A percentile compares a stretch with the other conserved stretches of the same genome.
These are phyloP conservation scores for Matsumurasca onukii DNA, from an alignment of 1,140 invertebrate species.

Conservation along the genomic window DNA sequence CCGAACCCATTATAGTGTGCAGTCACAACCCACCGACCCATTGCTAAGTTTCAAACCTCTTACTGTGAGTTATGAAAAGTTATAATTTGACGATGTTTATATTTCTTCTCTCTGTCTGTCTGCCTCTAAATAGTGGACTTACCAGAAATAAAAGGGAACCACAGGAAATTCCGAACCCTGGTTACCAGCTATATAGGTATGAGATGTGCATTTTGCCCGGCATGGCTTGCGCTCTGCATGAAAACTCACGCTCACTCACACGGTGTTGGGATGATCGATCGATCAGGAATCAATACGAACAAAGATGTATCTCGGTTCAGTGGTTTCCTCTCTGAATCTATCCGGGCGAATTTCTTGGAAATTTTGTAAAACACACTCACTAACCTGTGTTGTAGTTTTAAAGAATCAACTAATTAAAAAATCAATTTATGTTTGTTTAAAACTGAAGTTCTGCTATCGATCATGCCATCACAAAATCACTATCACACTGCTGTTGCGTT, in stretches of 20 bases:
- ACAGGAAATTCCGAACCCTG: conserved; percentile 96
- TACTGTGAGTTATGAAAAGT: not conserved
- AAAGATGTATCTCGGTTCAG: not conserved
- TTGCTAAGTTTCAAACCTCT: not conserved
- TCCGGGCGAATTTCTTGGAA: not conserved
- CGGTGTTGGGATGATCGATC: conserved; percentile 7
- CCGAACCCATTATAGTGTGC: no score
- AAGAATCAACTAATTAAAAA: no score
- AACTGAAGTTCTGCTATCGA: no score
- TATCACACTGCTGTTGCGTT: no score
- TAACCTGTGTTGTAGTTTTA: not conserved
- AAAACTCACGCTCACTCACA: conserved; percentile 42
- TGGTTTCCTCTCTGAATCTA: not conserved
- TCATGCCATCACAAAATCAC: no score
- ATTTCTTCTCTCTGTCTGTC: conserved; percentile 40
- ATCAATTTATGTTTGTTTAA: no score
- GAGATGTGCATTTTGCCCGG: conserved; percentile 21
- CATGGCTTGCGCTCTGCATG: not conserved
- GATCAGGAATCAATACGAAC: not conserved
- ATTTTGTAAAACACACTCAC: not conserved
- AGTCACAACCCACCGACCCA: not conserved
- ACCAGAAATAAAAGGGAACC: conserved; percentile 95
- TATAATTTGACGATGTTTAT: conserved; percentile 24
- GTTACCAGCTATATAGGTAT: conserved; percentile 97
- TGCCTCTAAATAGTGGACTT: conserved; percentile 74